phyloP scores from a whole-genome alignment of 1,140 invertebrate species.

The Megalopta genalis region DNA sequence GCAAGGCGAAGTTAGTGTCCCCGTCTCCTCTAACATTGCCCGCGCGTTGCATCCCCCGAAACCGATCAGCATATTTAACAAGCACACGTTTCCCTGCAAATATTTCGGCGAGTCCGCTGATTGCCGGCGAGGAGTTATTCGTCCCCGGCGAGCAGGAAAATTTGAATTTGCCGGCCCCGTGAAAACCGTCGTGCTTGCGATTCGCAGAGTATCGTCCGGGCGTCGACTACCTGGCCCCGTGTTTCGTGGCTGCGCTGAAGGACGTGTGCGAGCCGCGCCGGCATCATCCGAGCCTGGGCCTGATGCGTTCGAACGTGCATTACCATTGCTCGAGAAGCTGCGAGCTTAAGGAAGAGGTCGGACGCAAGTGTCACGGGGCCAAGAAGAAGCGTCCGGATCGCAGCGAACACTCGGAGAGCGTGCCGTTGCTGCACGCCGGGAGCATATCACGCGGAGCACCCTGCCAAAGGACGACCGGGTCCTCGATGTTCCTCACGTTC shows the following conservation, averaged over 20 bases:
- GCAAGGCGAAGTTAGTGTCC: neutral
- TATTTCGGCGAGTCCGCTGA: neutral
- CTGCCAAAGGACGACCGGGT: neutral
- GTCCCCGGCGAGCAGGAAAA: neutral
- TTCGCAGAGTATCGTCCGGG: slow-evolving; percentile 29
- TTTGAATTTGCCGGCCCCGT: too few relatives aligned
- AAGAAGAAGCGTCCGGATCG: slow-evolving; percentile 9
- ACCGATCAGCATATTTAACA: neutral
- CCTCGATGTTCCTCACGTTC: slow-evolving; percentile 14
- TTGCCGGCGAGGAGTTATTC: neutral
- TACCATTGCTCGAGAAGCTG: neutral
- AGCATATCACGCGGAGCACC: neutral
- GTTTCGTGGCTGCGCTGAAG: neutral
- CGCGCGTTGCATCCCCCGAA: neutral
- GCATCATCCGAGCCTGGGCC: slow-evolving; percentile 12
- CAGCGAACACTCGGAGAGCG: slow-evolving; percentile 38
- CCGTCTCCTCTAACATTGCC: neutral
- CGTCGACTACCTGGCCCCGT: slow-evolving; percentile 12
- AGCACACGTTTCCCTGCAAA: neutral
- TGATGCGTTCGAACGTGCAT: neutral
- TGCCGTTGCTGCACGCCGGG: slow-evolving; percentile 40
- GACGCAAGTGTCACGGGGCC: neutral
- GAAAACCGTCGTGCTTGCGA: neutral
- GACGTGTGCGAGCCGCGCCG: neutral
- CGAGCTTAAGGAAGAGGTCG: neutral